phyloP scores from a whole-genome alignment of 1,140 invertebrate genomes.

The Musca vetustissima region DNA sequence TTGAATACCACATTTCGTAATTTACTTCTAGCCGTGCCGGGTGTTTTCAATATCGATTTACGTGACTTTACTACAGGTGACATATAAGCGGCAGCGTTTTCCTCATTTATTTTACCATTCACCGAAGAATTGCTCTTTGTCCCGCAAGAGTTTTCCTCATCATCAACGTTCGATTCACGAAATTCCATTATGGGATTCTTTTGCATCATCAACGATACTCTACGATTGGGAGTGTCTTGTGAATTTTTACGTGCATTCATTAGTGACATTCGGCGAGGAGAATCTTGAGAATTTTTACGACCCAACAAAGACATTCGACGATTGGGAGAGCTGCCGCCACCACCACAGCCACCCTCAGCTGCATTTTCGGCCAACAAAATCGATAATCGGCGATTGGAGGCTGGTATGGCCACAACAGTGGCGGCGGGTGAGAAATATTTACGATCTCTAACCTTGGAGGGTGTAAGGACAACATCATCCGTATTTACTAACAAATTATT shows the following conservation, averaged over 20 bases:
- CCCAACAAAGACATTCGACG: neutral
- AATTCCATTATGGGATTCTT: too few relatives aligned
- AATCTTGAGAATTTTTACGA: neutral
- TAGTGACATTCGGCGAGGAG: neutral
- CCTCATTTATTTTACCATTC: too few relatives aligned
- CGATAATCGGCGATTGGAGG: neutral
- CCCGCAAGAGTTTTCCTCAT: neutral
- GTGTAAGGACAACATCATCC: slow-evolving; percentile 7
- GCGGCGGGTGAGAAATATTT: slow-evolving; percentile 26
- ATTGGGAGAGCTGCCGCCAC: too few relatives aligned
- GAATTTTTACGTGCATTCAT: too few relatives aligned
- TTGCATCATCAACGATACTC: too few relatives aligned
- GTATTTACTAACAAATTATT: neutral
- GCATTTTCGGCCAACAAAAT: too few relatives aligned
- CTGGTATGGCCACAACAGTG: slow-evolving; percentile 21
- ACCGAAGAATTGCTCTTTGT: neutral
- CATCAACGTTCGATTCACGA: too few relatives aligned
- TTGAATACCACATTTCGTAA: slow-evolving; percentile 43
- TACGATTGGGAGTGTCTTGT: too few relatives aligned
- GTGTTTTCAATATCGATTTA: slow-evolving; percentile 46
- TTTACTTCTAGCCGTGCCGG: slow-evolving; percentile 40
- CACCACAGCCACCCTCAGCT: too few relatives aligned
- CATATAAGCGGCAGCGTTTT: neutral
- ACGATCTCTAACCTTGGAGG: slow-evolving; percentile 26
- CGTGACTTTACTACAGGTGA: slow-evolving; percentile 17